Conservation (phyloP, 2,888 invertebrate species). For the Trichogramma dendrolimi region DNA sequence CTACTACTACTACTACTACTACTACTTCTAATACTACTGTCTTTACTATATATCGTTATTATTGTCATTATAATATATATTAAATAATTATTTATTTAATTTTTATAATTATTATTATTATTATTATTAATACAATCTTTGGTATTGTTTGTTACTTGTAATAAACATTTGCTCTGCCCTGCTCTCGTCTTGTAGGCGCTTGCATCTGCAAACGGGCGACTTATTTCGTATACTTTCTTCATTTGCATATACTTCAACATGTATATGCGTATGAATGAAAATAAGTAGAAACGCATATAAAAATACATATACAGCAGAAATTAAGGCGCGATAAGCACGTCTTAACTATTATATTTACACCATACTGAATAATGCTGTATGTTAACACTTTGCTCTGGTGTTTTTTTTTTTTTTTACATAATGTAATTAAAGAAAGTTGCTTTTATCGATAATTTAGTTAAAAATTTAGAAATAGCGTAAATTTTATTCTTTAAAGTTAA, state of each 20-base stretch:
- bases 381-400: too few relatives aligned
- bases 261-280: too few relatives aligned
- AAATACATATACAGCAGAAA: constrained; percentile 3
- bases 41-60: constrained; percentile 15
- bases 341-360: too few relatives aligned
- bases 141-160: neutral
- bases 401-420: too few relatives aligned
- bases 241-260: too few relatives aligned
- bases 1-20: constrained; percentile 21
- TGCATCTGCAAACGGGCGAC: constrained; percentile 40
- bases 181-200: constrained; percentile 34
- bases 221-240: neutral
- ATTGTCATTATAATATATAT: constrained; percentile 12
- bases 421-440: too few relatives aligned
- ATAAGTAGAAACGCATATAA: constrained; percentile 28
- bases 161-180: constrained; percentile 25
- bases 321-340: constrained; percentile 10
- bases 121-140: constrained; percentile 18
- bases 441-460: too few relatives aligned
- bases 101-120: constrained; percentile 27
- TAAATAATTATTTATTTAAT: constrained; percentile 4
- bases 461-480: too few relatives aligned
- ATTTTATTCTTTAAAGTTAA: too few relatives aligned
- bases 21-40: constrained; percentile 25
- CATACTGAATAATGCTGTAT: too few relatives aligned